Evolutionary conservation across 2,888 invertebrate species (phyloP), one percentile per base, ranked within the genome.

Genomic region (Cephus rjabovi): DNA sequence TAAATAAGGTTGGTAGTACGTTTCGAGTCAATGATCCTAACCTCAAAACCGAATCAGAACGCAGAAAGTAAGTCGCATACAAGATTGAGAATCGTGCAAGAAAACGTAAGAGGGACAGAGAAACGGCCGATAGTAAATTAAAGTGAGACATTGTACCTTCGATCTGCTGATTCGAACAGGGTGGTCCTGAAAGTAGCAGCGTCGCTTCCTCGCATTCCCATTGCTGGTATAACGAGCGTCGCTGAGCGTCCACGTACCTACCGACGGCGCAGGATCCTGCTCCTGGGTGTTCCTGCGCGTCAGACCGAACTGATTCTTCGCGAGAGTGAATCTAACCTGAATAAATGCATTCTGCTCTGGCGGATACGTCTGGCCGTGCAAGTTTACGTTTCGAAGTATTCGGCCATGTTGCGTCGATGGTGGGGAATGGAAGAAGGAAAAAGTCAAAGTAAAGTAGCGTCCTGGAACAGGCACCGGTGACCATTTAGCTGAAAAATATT

Each of bases 201-300:
- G 79, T 79, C 81, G 79, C 74, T 77, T 76, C 78, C 83, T 84
- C 86, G 87, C 86, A 87, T 87, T 87, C 88, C 82, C 87, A 83
- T 87, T 88, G 86, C 81, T 81, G 83, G 86, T 81, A 87, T 88
- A 88, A 87, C 87, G 87, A 87, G 88, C 86, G 85, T 34, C 81
- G 75, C 34, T 56, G 75, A 76, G 75, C 77, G 79, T 76, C 70
- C 75, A 76, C 79, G 73, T 77, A 77, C 79, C 74, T n/a, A 56
- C 40, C 77, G 80, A 81, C 35, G 70, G 76, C 56, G 23, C 9
- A 56, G 56, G 56, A 56, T 23, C 23, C 23, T 9, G 23, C 80
- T 86, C 85, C 84, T 89, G 88, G 89, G 88, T 88, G 88, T 88
- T 88, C 88, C 86, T 6, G 79, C 83, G 84, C 85, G 85, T 87